These are phyloP conservation scores for Cataglyphis cursor DNA, from an alignment of 2,888 invertebrate genomes.

Conservation along the genomic window DNA sequence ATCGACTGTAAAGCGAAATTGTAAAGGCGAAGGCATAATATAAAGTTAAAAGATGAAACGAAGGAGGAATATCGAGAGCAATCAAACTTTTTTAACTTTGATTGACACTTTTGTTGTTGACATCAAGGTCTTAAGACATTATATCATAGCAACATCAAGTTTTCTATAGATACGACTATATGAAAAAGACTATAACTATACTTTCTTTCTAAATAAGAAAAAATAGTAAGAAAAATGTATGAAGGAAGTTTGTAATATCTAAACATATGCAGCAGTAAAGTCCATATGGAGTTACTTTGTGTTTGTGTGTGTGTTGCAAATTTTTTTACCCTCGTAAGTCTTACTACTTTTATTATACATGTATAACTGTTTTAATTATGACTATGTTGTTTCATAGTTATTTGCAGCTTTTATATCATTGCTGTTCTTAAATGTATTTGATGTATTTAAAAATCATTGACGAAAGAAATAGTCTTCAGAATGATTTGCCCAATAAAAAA, in stretches of 20 bases:
- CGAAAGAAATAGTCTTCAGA: not conserved
- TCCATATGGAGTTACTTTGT: not conserved
- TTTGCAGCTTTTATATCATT: not conserved
- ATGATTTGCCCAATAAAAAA: not conserved
- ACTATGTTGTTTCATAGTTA: not conserved
- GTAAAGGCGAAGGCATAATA: not conserved
- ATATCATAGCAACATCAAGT: not conserved
- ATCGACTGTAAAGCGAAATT: constrained; percentile 17
- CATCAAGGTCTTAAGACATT: not conserved
- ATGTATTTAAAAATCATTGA: not conserved
- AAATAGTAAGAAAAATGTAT: not conserved
- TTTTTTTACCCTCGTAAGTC: not conserved
- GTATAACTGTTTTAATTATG: not conserved
- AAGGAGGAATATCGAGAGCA: not conserved
- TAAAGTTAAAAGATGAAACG: not conserved
- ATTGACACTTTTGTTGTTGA: not conserved
- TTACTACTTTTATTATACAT: not conserved
- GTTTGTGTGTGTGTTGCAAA: not conserved
- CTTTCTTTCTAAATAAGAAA: not conserved
- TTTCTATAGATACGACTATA: not conserved
- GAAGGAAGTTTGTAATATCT: not conserved
- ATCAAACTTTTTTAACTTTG: constrained; percentile 14
- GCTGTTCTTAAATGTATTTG: not conserved
- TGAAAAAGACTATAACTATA: not conserved
- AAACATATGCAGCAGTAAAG: constrained; percentile 34